Base-by-base conservation (phyloP, 2,888 invertebrate genomes). In the Yponomeuta sedellus region DNA sequence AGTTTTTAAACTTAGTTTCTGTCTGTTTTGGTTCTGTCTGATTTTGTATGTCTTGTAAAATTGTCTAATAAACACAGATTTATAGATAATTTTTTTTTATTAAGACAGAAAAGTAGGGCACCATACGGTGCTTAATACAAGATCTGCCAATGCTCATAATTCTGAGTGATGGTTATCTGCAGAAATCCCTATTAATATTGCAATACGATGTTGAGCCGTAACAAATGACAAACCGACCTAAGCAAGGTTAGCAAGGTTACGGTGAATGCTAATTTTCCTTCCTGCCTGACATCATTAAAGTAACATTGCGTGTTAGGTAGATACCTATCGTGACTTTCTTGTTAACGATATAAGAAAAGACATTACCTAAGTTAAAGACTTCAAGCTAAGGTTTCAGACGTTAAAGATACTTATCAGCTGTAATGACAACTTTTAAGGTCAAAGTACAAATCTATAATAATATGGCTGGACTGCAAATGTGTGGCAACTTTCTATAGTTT, bases 221-320 rank as follows among this genome's bases (percentile, higher is more conserved):
- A 44, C 20, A 16, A 25, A 44, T 16, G 6, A 25, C 34, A n/a
- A 28, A 52, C 16, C 16, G 12, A 52, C 16, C 44, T n/a, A 10
- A 68, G 64, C 61, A 67, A 59, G 66, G 63, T 65, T 10, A 67
- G 71, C 75, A 83, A 83, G 88, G 88, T 88, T 86, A 86, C 71
- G 83, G 83, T 74, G 77, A 81, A 82, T 77, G 79, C 77, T 85
- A 85, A 86, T 87, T 86, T 82, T 78, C 78, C 77, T 79, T 80
- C 78, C 74, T 76, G 78, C 80, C 34, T 34, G 82, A 82, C 80
- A 77, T 85, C 73, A 63, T 34, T 52, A 22, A 59, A 59, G 20
- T 59, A 22, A 20, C 25, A 20, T 20, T 59, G 19, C 59, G 59
- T 59, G 59, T 59, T 52, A 52, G 34, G 34, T 34, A 34, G 25